Evolutionary conservation across 1,140 invertebrate genomes (phyloP).

Genomic region (Drosophila erecta): DNA sequence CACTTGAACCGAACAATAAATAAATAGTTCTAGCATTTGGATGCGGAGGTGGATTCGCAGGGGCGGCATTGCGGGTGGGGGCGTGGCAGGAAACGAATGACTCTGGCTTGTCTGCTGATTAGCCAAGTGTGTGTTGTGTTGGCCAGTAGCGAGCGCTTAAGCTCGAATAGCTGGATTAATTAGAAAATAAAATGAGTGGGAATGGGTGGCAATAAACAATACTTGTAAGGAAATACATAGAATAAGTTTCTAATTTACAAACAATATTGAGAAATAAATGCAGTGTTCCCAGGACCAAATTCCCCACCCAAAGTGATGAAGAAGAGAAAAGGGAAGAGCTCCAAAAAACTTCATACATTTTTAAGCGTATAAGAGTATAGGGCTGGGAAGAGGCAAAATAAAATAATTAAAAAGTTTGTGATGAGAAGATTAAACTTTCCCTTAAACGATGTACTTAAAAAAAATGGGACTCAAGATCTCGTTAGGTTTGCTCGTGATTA

Average conservation of each 20-base stretch:
- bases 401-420: constrained; percentile 6
- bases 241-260: too few relatives aligned
- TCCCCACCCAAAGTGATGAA: neutral
- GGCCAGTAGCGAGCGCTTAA: constrained; percentile 6
- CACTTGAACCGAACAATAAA: constrained; percentile 50
- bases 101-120: constrained; percentile 16
- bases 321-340: neutral
- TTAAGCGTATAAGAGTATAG: neutral
- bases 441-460: neutral
- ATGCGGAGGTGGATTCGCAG: too few relatives aligned
- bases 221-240: neutral
- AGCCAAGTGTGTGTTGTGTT: constrained; percentile 31
- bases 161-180: constrained; percentile 12
- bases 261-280: too few relatives aligned
- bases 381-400: neutral
- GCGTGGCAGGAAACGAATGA: constrained; percentile 11
- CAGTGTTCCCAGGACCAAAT: neutral
- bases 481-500: neutral
- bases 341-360: neutral
- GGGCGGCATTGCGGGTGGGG: too few relatives aligned
- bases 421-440: neutral
- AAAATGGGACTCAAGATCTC: neutral
- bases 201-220: neutral
- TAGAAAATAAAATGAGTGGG: constrained; percentile 8
- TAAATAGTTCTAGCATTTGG: constrained; percentile 28